Conservation (phyloP, 2,888 invertebrate species). For the Tinea semifulvella region DNA sequence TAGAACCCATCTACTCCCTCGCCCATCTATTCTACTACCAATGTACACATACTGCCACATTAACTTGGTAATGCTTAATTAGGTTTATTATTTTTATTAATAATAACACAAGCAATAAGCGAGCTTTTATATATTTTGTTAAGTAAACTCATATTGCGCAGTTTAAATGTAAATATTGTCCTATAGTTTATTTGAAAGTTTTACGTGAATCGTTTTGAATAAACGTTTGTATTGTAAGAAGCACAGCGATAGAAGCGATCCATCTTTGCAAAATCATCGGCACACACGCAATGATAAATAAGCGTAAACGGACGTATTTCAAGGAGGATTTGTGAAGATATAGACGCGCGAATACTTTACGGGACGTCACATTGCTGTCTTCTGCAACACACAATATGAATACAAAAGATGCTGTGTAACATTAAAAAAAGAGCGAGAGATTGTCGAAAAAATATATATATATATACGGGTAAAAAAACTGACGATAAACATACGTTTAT, state of each 20-base stretch:
- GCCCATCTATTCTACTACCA: background rate
- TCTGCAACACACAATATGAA: background rate
- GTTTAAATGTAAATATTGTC: background rate
- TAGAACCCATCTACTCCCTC: no score
- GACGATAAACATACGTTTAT: no score
- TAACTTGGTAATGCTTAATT: no score
- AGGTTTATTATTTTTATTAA: no score
- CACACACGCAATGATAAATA: conserved; percentile 14
- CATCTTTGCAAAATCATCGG: conserved; percentile 9
- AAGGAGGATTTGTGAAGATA: conserved; percentile 30
- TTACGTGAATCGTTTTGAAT: background rate
- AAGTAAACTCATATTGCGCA: background rate
- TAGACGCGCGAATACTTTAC: conserved; percentile 5
- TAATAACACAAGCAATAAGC: no score
- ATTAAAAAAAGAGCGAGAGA: background rate
- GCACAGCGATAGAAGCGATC: background rate
- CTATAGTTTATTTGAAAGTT: background rate
- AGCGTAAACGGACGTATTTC: conserved; percentile 41
- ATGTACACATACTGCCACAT: no score
- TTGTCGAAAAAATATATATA: no score
- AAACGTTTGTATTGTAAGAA: background rate
- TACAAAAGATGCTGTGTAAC: background rate
- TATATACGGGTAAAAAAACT: no score
- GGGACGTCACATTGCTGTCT: conserved; percentile 7
- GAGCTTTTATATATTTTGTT: background rate